phyloP scores from a whole-genome alignment of 2,797 vertebrate genomes.

The Notolepis coatsorum region DNA sequence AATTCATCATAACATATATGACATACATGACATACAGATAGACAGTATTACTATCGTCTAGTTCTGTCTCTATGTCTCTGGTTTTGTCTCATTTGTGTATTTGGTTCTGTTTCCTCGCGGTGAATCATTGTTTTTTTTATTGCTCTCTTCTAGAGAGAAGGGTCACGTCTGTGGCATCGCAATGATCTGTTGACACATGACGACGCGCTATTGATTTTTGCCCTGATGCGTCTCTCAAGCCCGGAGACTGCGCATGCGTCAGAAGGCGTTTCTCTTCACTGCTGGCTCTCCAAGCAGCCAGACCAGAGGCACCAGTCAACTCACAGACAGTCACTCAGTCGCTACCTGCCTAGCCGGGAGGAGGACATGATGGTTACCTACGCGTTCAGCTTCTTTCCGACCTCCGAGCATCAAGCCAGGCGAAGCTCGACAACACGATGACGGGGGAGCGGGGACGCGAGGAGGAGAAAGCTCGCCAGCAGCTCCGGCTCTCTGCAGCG shows the following conservation, averaged over 20 bases:
- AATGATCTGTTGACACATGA: conserved; percentile 28
- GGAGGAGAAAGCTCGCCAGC: conserved; percentile 48
- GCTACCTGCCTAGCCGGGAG: conserved; percentile 50
- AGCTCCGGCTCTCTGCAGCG: conserved; percentile 46
- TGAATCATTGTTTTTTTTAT: conserved; percentile 24
- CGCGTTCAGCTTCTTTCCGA: conserved; percentile 17
- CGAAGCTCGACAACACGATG: conserved; percentile 79
- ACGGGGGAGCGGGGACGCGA: conserved; percentile 56
- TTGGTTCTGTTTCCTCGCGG: no score
- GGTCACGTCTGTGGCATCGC: conserved; percentile 33
- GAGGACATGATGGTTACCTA: conserved; percentile 34
- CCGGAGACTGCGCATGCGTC: conserved; percentile 70
- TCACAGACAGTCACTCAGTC: conserved; percentile 6
- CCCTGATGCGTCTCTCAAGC: neutral
- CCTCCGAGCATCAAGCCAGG: conserved; percentile 51
- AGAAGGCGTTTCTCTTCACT: conserved; percentile 44
- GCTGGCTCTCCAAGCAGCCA: conserved; percentile 6
- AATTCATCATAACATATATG: no score
- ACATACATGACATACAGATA: no score
- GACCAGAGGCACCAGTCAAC: neutral
- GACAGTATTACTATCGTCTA: no score
- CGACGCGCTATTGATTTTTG: conserved; percentile 29
- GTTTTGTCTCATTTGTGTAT: no score
- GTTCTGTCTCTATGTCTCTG: no score
- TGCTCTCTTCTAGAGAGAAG: conserved; percentile 18